Base-by-base conservation (phyloP, 2,888 invertebrate species). In the Coronaproctus castanopsis region DNA sequence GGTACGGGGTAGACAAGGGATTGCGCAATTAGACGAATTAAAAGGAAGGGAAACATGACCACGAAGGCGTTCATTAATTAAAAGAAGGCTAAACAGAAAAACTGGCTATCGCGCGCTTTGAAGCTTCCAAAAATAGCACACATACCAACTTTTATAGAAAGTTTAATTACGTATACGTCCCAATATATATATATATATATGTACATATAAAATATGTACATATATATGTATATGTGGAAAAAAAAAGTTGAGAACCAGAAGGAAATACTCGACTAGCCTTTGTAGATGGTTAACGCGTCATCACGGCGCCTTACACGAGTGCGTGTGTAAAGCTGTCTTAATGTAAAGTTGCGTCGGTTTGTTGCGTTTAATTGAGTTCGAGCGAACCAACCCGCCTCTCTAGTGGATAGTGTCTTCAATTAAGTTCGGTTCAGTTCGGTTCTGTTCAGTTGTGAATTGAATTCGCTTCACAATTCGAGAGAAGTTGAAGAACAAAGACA, bases 61-160 rank as follows among this genome's bases (percentile, higher is more conserved):
- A 55, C 55, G 23, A 24, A 20, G 59, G 36, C 36, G 59, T 59
- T 59, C 59, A 59, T 59, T 59, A 59, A 59, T 59, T 59, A 59
- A 59, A 59, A 59, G 55, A 55, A 55, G 50, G 54, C 58, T 54
- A 54, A 23, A 24, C 18, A n/a, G 22, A 22, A 54, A 54, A 22
- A 22, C n/a, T n/a, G n/a, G n/a, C n/a, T n/a, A n/a, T n/a, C n/a
- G n/a, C n/a, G n/a, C n/a, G n/a, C n/a, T n/a, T n/a, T n/a, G n/a
- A n/a, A n/a, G n/a, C n/a, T n/a, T n/a, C n/a, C n/a, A n/a, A n/a
- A n/a, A n/a, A n/a, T n/a, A n/a, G n/a, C n/a, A n/a, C n/a, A n/a
- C n/a, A n/a, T n/a, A n/a, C n/a, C n/a, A n/a, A n/a, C n/a, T n/a
- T n/a, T n/a, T n/a, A n/a, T n/a, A n/a, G n/a, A n/a, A n/a, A n/a